phyloP scores from a whole-genome alignment of 2,797 vertebrate genomes.

The Acanthurus leucopareius region DNA sequence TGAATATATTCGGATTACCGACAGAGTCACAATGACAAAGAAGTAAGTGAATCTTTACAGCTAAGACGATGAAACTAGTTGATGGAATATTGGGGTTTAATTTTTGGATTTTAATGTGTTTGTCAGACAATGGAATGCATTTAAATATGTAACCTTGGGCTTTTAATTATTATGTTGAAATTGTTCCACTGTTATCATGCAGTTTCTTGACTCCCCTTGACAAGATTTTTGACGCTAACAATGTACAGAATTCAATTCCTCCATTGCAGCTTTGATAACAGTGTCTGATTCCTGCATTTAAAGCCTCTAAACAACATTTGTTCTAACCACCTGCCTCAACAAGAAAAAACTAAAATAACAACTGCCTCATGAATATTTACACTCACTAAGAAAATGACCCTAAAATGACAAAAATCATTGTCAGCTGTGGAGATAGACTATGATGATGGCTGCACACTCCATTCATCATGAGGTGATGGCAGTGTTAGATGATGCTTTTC shows the following conservation, averaged over 20 bases:
- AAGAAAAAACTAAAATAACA: constrained; percentile 34
- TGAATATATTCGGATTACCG: too few relatives aligned
- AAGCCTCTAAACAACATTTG: neutral
- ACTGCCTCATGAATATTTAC: constrained; percentile 43
- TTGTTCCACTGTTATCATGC: neutral
- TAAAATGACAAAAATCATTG: constrained; percentile 52
- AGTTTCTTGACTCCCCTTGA: neutral
- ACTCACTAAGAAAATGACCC: constrained; percentile 38
- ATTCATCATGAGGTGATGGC: constrained; percentile 57
- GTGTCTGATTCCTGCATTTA: neutral
- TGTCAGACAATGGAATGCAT: too few relatives aligned
- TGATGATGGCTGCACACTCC: constrained; percentile 36
- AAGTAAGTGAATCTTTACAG: too few relatives aligned
- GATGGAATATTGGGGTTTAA: too few relatives aligned
- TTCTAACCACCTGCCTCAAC: constrained; percentile 11
- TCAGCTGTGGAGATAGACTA: constrained; percentile 38
- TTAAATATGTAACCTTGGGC: too few relatives aligned
- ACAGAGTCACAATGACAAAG: too few relatives aligned
- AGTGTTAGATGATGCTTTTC: constrained; percentile 52
- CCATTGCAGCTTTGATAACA: neutral
- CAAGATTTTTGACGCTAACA: neutral
- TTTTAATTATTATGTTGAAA: too few relatives aligned
- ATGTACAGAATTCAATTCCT: neutral
- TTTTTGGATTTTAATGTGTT: too few relatives aligned
- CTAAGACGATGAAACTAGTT: too few relatives aligned